Evolutionary conservation across 2,113 vertebrate genomes (phyloP).

Genomic region (Menura novaehollandiae): DNA sequence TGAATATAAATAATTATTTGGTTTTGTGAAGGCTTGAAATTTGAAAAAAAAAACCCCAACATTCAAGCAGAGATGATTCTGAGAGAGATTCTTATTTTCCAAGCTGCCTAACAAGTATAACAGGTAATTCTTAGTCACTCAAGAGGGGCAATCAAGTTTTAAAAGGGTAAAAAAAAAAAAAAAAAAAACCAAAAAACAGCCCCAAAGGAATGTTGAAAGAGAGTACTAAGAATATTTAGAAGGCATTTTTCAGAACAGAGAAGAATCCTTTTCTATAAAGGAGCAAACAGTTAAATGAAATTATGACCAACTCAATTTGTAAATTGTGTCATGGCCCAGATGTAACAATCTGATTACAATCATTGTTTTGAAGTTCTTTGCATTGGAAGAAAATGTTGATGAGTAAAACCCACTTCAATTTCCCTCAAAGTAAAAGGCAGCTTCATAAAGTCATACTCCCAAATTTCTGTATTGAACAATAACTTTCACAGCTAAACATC

Average conservation of each 20-base stretch:
- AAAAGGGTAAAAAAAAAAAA: not conserved
- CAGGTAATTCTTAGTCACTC: not conserved
- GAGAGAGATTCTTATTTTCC: not conserved
- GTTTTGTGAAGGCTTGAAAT: not conserved
- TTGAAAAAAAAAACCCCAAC: not conserved
- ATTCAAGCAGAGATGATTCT: not conserved
- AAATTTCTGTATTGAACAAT: conserved; percentile 19
- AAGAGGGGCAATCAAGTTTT: not conserved
- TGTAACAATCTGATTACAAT: not conserved
- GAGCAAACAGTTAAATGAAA: not conserved
- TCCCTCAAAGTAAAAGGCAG: not conserved
- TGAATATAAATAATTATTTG: not conserved
- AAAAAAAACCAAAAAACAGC: no score
- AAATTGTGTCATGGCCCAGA: not conserved
- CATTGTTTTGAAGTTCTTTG: not conserved
- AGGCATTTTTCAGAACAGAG: not conserved
- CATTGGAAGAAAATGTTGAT: not conserved
- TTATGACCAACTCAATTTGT: not conserved
- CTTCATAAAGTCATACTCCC: not conserved
- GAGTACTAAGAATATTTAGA: not conserved
- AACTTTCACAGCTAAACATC: not conserved
- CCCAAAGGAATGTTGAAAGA: not conserved
- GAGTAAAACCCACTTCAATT: not conserved
- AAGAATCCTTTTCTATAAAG: not conserved
- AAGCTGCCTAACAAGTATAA: not conserved